Conservation (phyloP, 2,888 invertebrate genomes). For the Ochropleura plecta region DNA sequence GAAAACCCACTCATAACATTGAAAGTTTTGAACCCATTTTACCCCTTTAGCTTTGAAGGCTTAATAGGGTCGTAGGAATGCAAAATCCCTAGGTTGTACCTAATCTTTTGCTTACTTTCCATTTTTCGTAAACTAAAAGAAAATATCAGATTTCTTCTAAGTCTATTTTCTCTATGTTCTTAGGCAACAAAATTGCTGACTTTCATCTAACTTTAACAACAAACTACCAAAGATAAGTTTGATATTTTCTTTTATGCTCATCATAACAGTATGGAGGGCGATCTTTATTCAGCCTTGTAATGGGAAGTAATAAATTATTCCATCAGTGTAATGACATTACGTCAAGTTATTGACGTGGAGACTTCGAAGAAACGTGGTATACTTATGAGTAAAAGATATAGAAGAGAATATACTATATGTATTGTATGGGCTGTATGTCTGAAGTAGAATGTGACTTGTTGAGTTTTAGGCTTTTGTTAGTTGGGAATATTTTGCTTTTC, state of each 20-base stretch:
- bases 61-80: neutral
- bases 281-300: constrained; percentile 43
- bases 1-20: neutral
- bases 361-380: constrained; percentile 12
- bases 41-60: neutral
- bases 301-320: constrained; percentile 59
- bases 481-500: neutral
- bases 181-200: constrained; percentile 30
- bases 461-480: neutral
- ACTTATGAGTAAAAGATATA: constrained; percentile 10
- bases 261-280: constrained; percentile 22
- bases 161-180: constrained; percentile 10
- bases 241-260: constrained; percentile 34
- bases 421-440: neutral
- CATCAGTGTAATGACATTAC: constrained; percentile 56
- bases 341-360: constrained; percentile 53
- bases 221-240: constrained; percentile 30
- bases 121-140: neutral
- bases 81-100: neutral
- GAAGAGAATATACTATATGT: constrained; percentile 5
- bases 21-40: neutral
- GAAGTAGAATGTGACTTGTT: neutral
- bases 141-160: constrained; percentile 10
- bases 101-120: constrained; percentile 9
- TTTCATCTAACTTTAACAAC: constrained; percentile 34